phyloP scores from a whole-genome alignment of 2,797 vertebrate genomes.

The Gymnocypris eckloni region DNA sequence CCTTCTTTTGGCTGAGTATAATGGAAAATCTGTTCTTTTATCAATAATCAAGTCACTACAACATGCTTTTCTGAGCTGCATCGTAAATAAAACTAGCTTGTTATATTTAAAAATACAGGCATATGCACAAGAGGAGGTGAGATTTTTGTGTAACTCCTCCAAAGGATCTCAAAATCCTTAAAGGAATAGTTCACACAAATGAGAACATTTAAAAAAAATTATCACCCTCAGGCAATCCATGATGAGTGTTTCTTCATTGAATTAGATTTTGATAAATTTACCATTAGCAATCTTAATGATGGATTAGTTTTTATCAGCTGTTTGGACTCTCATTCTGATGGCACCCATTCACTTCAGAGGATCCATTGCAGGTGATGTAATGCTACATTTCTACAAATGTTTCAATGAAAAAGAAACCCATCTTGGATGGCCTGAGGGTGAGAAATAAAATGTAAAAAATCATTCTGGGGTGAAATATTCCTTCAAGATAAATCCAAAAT shows the following conservation, averaged over 20 bases:
- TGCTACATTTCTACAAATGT: not conserved
- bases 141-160: slow-evolving; percentile 25
- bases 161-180: slow-evolving; percentile 18
- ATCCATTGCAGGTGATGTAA: not conserved
- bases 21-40: slow-evolving; percentile 39
- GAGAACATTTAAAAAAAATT: not conserved
- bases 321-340: not conserved
- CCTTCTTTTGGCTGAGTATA: slow-evolving; percentile 26
- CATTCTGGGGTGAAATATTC: not conserved
- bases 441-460: not conserved
- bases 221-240: not conserved
- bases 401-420: not conserved
- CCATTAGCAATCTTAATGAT: not conserved
- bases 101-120: slow-evolving; percentile 42
- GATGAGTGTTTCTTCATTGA: not conserved
- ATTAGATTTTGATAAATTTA: not conserved
- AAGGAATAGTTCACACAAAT: slow-evolving; percentile 1
- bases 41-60: slow-evolving; percentile 29
- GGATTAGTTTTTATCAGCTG: not conserved
- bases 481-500: slow-evolving; percentile 24
- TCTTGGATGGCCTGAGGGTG: not conserved
- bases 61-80: slow-evolving; percentile 34
- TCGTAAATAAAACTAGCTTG: slow-evolving; percentile 39
- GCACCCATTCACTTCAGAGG: slow-evolving; percentile 3
- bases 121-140: slow-evolving; percentile 21